These are phyloP conservation scores for Drosophila dunni DNA, from an alignment of 1,140 invertebrate species.

Conservation along the genomic window DNA sequence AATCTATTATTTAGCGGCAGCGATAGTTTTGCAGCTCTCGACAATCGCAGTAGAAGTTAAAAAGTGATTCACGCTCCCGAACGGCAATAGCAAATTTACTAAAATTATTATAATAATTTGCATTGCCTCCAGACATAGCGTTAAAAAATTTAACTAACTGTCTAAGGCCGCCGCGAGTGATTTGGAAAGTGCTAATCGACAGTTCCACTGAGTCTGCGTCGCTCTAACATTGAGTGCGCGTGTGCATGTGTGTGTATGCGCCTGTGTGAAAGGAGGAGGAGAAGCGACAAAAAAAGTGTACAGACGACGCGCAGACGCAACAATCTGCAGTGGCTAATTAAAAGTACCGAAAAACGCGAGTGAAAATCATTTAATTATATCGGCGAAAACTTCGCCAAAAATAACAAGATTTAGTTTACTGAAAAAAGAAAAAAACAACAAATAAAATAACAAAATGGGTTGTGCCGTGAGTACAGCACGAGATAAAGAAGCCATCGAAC, in stretches of 20 bases:
- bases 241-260: slow-evolving; percentile 51
- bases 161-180: slow-evolving; percentile 22
- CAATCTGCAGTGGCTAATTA: slow-evolving; percentile 57
- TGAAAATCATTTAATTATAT: slow-evolving; percentile 55
- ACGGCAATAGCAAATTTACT: slow-evolving; percentile 33
- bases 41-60: slow-evolving; percentile 39
- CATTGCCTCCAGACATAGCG: slow-evolving; percentile 44
- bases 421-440: slow-evolving; percentile 33
- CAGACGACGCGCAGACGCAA: slow-evolving; percentile 81
- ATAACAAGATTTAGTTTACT: slow-evolving; percentile 34
- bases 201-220: slow-evolving; percentile 35
- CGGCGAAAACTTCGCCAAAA: slow-evolving; percentile 46
- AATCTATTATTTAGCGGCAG: no score
- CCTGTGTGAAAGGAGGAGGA: slow-evolving; percentile 59
- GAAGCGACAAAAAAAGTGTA: slow-evolving; percentile 72
- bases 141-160: slow-evolving; percentile 36
- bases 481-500: slow-evolving; percentile 92
- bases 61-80: slow-evolving; percentile 51
- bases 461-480: slow-evolving; percentile 91
- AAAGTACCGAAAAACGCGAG: slow-evolving; percentile 57
- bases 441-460: slow-evolving; percentile 88
- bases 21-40: background rate
- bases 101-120: slow-evolving; percentile 36
- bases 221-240: slow-evolving; percentile 32
- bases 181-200: slow-evolving; percentile 27